These are phyloP conservation scores for Stegodyphus dumicola DNA, from an alignment of 1,140 invertebrate genomes.

Conservation along the genomic window DNA sequence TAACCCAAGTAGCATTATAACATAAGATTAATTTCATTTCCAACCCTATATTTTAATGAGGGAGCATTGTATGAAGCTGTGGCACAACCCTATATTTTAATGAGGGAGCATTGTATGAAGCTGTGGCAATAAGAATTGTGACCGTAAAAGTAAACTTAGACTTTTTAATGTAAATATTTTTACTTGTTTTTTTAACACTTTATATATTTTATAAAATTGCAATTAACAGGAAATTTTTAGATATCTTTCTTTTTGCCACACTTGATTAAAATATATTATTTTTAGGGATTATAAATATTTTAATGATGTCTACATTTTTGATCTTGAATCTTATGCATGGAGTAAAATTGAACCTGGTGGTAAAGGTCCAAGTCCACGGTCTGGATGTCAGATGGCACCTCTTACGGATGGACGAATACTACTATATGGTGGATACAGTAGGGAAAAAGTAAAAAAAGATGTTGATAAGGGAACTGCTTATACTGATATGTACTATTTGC, in stretches of 20 bases:
- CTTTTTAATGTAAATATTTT: too few species aligned
- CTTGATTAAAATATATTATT: background rate
- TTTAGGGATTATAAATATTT: slow-evolving; percentile 87
- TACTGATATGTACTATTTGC: slow-evolving; percentile 83
- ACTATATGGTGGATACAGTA: slow-evolving; percentile 89
- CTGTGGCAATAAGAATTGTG: too few species aligned
- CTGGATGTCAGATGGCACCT: slow-evolving; percentile 78
- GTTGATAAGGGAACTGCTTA: slow-evolving; percentile 84
- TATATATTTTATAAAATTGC: too few species aligned
- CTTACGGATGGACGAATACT: slow-evolving; percentile 76
- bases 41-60: too few species aligned
- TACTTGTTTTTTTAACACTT: too few species aligned
- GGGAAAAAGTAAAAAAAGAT: slow-evolving; percentile 81
- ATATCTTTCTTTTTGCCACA: background rate
- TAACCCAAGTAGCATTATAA: too few species aligned
- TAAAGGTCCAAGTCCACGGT: slow-evolving; percentile 77
- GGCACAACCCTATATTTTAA: too few species aligned
- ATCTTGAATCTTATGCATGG: slow-evolving; percentile 85
- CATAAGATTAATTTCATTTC: too few species aligned
- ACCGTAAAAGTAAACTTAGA: too few species aligned
- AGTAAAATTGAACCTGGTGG: slow-evolving; percentile 78
- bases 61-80: too few species aligned
- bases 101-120: too few species aligned
- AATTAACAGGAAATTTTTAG: background rate
- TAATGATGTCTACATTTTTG: slow-evolving; percentile 88